Evolutionary conservation across 2,113 vertebrate species (phyloP).

Genomic region (Propithecus coquereli): DNA sequence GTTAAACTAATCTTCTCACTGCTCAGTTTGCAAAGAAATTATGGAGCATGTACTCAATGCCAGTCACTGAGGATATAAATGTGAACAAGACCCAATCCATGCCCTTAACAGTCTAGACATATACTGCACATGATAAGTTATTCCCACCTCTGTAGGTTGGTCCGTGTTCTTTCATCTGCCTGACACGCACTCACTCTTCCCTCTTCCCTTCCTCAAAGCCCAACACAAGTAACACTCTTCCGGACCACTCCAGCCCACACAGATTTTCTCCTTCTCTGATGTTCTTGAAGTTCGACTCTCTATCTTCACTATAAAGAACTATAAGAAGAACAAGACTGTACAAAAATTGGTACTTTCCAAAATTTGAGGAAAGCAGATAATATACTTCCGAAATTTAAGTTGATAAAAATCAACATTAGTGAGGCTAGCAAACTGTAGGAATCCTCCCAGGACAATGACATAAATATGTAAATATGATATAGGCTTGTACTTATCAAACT

Average conservation of each 20-base stretch:
- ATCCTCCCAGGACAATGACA: background rate
- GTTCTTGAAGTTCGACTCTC: constrained; percentile 2
- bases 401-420: background rate
- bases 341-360: background rate
- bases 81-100: background rate
- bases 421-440: background rate
- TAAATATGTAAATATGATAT: background rate
- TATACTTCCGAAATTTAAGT: background rate
- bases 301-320: background rate
- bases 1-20: background rate
- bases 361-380: background rate
- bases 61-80: background rate
- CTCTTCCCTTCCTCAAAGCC: constrained; percentile 1
- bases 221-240: background rate
- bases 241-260: background rate
- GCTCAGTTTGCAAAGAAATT: background rate
- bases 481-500: background rate
- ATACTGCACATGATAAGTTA: background rate
- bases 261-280: background rate
- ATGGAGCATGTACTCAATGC: background rate
- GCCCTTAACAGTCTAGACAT: background rate
- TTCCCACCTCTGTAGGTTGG: background rate
- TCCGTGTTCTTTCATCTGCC: background rate
- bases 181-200: background rate
- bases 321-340: background rate